These are phyloP conservation scores for Sebastes miniatus DNA, from an alignment of 2,797 vertebrate species.

Conservation along the genomic window DNA sequence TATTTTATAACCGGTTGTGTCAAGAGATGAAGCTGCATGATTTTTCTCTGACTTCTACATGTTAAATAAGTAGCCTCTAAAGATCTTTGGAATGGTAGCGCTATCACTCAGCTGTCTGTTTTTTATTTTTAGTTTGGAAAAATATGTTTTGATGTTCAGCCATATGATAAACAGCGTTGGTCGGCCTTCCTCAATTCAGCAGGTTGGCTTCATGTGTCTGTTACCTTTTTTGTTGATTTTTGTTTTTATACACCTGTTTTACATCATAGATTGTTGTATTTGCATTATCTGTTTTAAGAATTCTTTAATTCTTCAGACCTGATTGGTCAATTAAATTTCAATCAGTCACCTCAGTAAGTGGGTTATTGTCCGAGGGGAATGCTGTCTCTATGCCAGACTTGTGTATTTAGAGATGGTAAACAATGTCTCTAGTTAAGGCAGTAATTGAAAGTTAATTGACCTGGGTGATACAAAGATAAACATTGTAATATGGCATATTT, in stretches of 20 bases:
- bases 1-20: constrained; percentile 65
- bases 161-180: constrained; percentile 33
- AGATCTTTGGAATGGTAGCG: constrained; percentile 51
- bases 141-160: constrained; percentile 42
- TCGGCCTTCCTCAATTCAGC: constrained; percentile 32
- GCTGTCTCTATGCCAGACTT: not conserved
- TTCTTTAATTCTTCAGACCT: constrained; percentile 18
- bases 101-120: not conserved
- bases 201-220: constrained; percentile 59
- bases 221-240: constrained; percentile 33
- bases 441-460: constrained; percentile 15
- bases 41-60: constrained; percentile 61
- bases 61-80: constrained; percentile 64
- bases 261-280: constrained; percentile 42
- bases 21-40: constrained; percentile 71
- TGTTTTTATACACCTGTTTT: constrained; percentile 40
- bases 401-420: constrained; percentile 3
- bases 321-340: constrained; percentile 20
- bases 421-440: constrained; percentile 9
- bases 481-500: constrained; percentile 80
- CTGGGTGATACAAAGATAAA: constrained; percentile 54
- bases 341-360: not conserved
- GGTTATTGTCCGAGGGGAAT: constrained; percentile 10
- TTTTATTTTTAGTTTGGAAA: not conserved
- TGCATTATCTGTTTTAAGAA: constrained; percentile 70